Evolutionary conservation across 1,140 invertebrate species (phyloP), one percentile per base, ranked within the genome.

Genomic region (Euborellia annulipes): DNA sequence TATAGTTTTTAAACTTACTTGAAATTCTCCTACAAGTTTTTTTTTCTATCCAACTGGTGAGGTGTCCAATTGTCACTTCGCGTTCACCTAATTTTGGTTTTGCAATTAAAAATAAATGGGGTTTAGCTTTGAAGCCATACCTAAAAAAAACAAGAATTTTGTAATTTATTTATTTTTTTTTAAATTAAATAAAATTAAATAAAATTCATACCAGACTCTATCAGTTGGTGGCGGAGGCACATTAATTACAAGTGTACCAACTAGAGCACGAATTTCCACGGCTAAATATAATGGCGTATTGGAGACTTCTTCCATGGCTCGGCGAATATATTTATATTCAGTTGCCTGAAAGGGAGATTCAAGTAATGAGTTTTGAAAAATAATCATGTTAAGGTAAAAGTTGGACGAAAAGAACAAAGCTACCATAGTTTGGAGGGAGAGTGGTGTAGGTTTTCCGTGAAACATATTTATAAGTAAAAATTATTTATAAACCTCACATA

Each of bases 191-290:
- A 46, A 39, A 41, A 23, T 14, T 18, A 43, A 43, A 13, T 43
- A 23, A 21, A 45, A 45, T 27, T 50, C 79, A 41, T 82, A 69
- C 94, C 94, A 98, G 2, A 97, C 55, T 40, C 93, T 70, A 66
- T 97, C 91, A 34, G 85, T 80, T 0, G 92, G 93, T 34, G 91
- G 86, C 19, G 89, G 85, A 22, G 93, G 91, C 54, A 98, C 75
- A 64, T 98, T 98, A n/a, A 97, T 48, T 1, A 84, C 80, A 36
- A 94, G 65, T 14, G 79, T 77, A 0, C 92, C 92, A 51, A 79
- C 76, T 47, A 96, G 62, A 18, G 75, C 77, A 41, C 82, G 81
- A 6, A 97, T 64, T 60, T 91, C 88, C 3, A 98, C 84, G 51
- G 82, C 83, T 41, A 98, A 67, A 37, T 85, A 76, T 13, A 98